Base-by-base conservation (phyloP, 2,888 invertebrate genomes). In the Phalera bucephala region DNA sequence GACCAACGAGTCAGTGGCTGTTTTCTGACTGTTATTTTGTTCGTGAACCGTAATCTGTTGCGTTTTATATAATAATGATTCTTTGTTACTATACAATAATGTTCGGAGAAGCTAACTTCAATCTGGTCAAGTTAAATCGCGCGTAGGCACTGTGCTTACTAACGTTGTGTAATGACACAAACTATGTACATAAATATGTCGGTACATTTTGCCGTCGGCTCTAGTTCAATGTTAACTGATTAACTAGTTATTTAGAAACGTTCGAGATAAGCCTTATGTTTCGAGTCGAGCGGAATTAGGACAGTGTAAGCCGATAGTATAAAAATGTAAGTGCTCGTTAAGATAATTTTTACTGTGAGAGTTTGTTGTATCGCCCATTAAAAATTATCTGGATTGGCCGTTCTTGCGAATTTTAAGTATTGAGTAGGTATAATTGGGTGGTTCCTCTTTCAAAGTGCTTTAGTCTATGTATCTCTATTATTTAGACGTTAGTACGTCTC, bases 231-330 rank as follows among this genome's bases (percentile, higher is more conserved):
- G 67, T 71, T 71, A 67, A 71, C 67, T 66, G 68, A 73, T 69
- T 64, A 69, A 72, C 65, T 47, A 62, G 67, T 72, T 62, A 73
- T 78, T 78, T 72, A 65, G 67, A 70, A 69, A 66, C 62, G 70
- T 71, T 36, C 42, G 8, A 15, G 57, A 45, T 48, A 48, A 52
- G 25, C 40, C 36, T 35, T 46, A 31, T 33, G 50, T 59, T 33
- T 0, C 11, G 13, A 10, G n/a, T 33, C 9, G n/a, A 23, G 31
- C 25, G 27, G 13, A 21, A 17, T 23, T n/a, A 19, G 15, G 29
- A 19, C 29, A 29, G 8, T 33, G 32, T 33, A 26, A 27, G 27
- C 14, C n/a, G 27, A 27, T 33, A 27, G 7, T 4, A 19, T 11
- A 29, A 9, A n/a, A 28, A 9, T 19, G 10, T 25, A 10, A 19